Percentiles rank a stretch among this genome's conserved stretches.
Evolutionary conservation across 2,113 vertebrate species (phyloP).

Genomic region (Plotosus lineatus): DNA sequence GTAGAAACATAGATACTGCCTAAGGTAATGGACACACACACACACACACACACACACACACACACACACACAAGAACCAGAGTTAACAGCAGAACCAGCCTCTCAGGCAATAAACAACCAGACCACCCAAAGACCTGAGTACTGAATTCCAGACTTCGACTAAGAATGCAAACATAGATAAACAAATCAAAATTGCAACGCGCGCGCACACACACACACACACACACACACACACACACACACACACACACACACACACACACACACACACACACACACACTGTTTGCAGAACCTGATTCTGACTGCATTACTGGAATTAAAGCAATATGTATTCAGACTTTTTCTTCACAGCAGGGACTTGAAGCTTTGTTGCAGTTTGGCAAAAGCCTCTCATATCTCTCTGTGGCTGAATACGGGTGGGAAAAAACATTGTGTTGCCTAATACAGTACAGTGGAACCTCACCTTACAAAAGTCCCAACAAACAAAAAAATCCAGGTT

Average conservation of each 20-base stretch:
- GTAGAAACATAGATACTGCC: constrained; percentile 4
- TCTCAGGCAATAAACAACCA: constrained; percentile 11
- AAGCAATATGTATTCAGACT: not conserved
- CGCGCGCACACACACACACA: not conserved
- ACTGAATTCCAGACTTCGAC: constrained; percentile 17
- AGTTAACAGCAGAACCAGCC: constrained; percentile 4
- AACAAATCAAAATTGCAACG: not conserved
- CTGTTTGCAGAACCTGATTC: not conserved
- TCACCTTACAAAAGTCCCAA: too few species aligned
- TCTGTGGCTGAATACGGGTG: not conserved
- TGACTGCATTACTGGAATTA: not conserved
- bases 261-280: not conserved
- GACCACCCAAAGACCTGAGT: constrained; percentile 23
- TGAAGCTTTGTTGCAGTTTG: not conserved
- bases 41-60: constrained; percentile 3
- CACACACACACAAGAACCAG: not conserved
- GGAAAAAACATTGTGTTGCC: not conserved
- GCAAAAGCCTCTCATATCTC: not conserved
- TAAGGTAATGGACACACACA: constrained; percentile 3
- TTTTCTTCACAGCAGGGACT: not conserved
- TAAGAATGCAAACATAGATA: constrained; percentile 18
- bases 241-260: constrained; percentile 3
- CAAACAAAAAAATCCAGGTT: too few species aligned
- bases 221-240: not conserved
- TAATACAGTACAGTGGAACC: too few species aligned